Conservation (phyloP, 64 coral and sea anemone genomes). For the Porites lutea region DNA sequence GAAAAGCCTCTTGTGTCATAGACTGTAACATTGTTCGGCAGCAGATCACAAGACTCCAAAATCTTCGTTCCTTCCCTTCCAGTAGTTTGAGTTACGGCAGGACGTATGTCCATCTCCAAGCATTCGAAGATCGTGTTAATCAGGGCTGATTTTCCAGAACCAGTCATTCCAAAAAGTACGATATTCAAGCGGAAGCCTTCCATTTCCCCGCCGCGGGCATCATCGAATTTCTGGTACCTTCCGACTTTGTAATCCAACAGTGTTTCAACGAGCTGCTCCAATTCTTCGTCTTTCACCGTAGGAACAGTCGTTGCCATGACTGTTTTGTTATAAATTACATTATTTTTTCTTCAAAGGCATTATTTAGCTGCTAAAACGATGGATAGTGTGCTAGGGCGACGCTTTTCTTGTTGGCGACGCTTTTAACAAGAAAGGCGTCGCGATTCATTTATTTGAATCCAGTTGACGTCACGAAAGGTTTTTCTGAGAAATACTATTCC, state of each 20-base stretch:
- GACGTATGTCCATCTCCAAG: neutral
- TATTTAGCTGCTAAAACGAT: too few relatives aligned
- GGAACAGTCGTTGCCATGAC: neutral
- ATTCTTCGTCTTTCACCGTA: too few relatives aligned
- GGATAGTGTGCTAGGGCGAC: too few relatives aligned
- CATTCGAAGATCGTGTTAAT: conserved; percentile 77
- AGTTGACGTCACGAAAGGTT: neutral
- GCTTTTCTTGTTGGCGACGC: too few relatives aligned
- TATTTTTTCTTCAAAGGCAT: neutral
- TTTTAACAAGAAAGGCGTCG: neutral
- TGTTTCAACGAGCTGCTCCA: neutral
- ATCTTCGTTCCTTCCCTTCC: conserved; percentile 66
- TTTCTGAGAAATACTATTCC: neutral
- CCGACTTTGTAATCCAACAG: neutral
- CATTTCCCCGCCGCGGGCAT: conserved; percentile 77
- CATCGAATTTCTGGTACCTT: neutral
- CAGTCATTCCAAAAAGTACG: conserved; percentile 74
- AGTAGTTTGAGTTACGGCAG: conserved; percentile 48
- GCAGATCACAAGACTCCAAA: conserved; percentile 46
- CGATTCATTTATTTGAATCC: neutral
- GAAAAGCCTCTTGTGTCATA: conserved; percentile 84
- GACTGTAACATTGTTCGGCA: conserved; percentile 41
- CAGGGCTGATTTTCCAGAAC: conserved; percentile 84
- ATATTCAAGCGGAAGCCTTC: conserved; percentile 64
- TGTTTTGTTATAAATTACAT: neutral